Conservation (phyloP, 2,888 invertebrate species). For the Arge pagana region DNA sequence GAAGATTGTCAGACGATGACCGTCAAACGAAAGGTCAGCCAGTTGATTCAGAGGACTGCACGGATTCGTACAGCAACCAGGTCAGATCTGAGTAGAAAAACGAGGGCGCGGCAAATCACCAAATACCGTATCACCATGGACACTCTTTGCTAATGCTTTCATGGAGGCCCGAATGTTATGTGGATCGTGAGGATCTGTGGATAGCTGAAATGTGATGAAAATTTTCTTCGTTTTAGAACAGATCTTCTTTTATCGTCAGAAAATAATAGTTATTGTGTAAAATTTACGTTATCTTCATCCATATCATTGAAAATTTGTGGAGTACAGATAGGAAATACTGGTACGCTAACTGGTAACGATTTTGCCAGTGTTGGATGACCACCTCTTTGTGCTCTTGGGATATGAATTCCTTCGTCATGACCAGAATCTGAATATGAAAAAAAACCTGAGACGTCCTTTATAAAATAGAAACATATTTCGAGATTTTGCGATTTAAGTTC, state of each 20-base stretch:
- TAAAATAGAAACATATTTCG: neutral
- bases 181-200: conserved; percentile 57
- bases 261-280: conserved; percentile 24
- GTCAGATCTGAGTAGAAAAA: conserved; percentile 82
- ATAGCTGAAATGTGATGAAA: conserved; percentile 39
- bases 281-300: conserved; percentile 64
- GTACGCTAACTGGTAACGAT: conserved; percentile 80
- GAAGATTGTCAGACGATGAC: no score
- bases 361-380: conserved; percentile 67
- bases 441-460: conserved; percentile 13
- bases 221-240: conserved; percentile 23
- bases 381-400: conserved; percentile 58
- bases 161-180: conserved; percentile 89
- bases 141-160: conserved; percentile 88
- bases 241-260: conserved; percentile 4
- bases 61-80: conserved; percentile 27
- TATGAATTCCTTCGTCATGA: conserved; percentile 67
- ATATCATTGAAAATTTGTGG: conserved; percentile 52
- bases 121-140: conserved; percentile 85
- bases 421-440: conserved; percentile 56
- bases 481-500: conserved; percentile 17
- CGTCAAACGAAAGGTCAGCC: no score
- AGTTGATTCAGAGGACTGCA: no score
- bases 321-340: conserved; percentile 61
- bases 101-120: conserved; percentile 86